These are phyloP conservation scores for Aythya baeri DNA, from an alignment of 2,113 vertebrate genomes.

Conservation along the genomic window DNA sequence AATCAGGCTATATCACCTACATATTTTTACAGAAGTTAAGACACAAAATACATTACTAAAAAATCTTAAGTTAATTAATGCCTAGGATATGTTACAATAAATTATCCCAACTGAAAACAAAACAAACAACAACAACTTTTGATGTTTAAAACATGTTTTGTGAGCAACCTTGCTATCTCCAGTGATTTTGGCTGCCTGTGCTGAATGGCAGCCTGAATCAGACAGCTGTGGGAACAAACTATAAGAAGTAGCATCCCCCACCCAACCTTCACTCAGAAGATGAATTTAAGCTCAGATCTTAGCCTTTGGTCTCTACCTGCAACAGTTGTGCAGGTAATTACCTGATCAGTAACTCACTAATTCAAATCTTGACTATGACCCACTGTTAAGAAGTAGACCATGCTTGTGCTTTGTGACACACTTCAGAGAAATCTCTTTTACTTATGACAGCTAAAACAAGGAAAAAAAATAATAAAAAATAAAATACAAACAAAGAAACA, in stretches of 20 bases:
- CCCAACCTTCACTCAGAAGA: neutral
- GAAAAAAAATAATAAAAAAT: neutral
- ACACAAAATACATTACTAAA: neutral
- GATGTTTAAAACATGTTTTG: neutral
- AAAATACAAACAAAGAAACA: no score
- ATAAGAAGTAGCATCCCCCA: neutral
- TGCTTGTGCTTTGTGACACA: neutral
- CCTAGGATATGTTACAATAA: neutral
- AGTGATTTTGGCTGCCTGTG: neutral
- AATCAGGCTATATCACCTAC: neutral
- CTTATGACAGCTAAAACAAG: neutral
- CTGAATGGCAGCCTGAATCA: neutral
- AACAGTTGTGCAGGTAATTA: neutral
- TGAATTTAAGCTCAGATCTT: neutral
- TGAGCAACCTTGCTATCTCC: neutral
- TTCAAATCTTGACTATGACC: neutral
- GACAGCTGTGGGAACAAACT: neutral
- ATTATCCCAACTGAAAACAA: neutral
- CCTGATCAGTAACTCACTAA: no score
- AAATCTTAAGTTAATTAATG: neutral
- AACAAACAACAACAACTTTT: neutral
- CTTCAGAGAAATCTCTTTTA: neutral
- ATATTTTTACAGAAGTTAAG: neutral
- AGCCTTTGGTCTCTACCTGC: neutral
- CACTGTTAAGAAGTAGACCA: neutral